These are phyloP conservation scores for Dynastes hyllus DNA, from an alignment of 2,888 invertebrate species.

Conservation along the genomic window DNA sequence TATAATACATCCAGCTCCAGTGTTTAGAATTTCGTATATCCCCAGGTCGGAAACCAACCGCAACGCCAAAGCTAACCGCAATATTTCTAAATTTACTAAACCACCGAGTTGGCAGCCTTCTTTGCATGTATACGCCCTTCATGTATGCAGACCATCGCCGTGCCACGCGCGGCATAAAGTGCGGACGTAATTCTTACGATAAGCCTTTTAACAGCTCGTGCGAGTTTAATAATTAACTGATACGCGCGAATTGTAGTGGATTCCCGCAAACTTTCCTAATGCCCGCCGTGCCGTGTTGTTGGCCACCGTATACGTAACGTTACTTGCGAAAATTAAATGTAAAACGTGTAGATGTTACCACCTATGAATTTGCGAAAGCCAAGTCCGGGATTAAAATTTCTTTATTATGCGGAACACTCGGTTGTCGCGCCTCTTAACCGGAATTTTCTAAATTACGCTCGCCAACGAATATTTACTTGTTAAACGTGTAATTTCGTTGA, in stretches of 20 bases:
- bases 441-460: slow-evolving; percentile 6
- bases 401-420: slow-evolving; percentile 21
- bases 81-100: slow-evolving; percentile 52
- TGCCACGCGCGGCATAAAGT: not conserved
- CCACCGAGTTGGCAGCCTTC: slow-evolving; percentile 17
- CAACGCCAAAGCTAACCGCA: slow-evolving; percentile 31
- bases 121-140: not conserved
- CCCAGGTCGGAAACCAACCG: slow-evolving; percentile 4
- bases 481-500: not conserved
- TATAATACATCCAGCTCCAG: slow-evolving; percentile 10
- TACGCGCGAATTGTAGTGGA: slow-evolving; percentile 41
- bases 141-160: not conserved
- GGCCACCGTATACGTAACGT: not conserved
- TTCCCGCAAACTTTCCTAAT: not conserved
- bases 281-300: not conserved
- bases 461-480: not conserved
- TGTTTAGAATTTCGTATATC: not conserved
- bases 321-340: slow-evolving; percentile 49
- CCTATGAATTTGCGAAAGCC: slow-evolving; percentile 38
- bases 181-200: slow-evolving; percentile 52
- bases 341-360: slow-evolving; percentile 42
- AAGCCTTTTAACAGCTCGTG: slow-evolving; percentile 48
- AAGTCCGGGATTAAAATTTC: slow-evolving; percentile 44
- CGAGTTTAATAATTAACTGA: slow-evolving; percentile 54
- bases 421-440: not conserved